Conservation (phyloP, 2,797 vertebrate genomes). For the Limnodromus scolopaceus region DNA sequence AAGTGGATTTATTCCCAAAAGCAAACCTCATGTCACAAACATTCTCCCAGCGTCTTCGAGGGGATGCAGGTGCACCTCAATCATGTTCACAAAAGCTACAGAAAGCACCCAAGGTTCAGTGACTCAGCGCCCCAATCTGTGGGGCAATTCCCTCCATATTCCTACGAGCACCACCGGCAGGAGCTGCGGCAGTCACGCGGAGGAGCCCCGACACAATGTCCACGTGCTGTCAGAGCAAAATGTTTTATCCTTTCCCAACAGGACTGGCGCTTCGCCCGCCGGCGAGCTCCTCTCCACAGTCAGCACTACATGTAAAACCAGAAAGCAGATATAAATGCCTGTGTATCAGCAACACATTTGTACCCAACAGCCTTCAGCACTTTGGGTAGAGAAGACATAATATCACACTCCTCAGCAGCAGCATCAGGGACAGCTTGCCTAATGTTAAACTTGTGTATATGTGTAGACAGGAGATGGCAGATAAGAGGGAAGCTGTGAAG, state of each 20-base stretch:
- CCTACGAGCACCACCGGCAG: background rate
- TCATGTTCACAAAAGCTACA: background rate
- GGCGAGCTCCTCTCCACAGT: background rate
- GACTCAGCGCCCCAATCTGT: background rate
- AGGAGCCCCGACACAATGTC: background rate
- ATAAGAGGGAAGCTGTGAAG: constrained; percentile 15
- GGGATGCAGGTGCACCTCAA: background rate
- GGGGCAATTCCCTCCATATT: background rate
- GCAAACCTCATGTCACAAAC: background rate
- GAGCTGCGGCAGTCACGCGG: background rate
- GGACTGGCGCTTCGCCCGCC: background rate
- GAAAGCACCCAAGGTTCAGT: background rate
- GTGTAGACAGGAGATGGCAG: background rate
- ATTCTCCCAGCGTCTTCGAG: background rate
- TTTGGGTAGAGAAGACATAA: background rate
- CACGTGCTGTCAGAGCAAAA: background rate
- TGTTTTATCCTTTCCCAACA: background rate
- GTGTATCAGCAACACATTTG: background rate
- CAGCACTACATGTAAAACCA: background rate
- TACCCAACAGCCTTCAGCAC: background rate
- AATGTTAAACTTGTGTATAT: background rate
- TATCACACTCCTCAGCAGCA: background rate
- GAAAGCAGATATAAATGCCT: background rate
- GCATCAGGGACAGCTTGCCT: background rate
- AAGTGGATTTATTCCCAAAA: background rate